Base-by-base conservation (phyloP, 1,140 invertebrate genomes). In the Spodoptera frugiperda region DNA sequence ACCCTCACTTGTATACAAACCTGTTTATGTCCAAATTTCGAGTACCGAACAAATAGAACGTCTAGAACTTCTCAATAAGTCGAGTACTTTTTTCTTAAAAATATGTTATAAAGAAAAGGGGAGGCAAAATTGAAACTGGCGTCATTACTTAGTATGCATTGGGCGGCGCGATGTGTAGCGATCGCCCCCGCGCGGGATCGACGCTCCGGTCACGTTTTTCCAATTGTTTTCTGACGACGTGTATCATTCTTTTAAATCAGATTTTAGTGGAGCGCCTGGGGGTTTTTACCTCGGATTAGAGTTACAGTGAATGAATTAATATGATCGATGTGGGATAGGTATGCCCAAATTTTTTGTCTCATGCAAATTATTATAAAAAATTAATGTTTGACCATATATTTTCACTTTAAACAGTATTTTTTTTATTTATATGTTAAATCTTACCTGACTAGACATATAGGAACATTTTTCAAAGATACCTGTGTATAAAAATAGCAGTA, bases 151-250 rank as follows among this genome's bases (percentile, higher is more conserved):
- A 88, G 92, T 93, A 93, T 93, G 92, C 92, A 93, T 93, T 92
- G 92, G 82, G 87, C 85, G 88, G 78, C 81, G 83, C 82, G 86
- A 85, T 84, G 87, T 86, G 89, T 87, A 77, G 85, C 89, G 89
- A 90, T 90, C 89, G 90, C 84, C 83, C 84, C 84, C 83, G 79
- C 85, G 82, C 84, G 81, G 81, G 84, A 87, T 87, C 90, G 81
- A 77, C 48, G 84, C 85, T 84, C 87, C 78, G 83, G 87, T 89
- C 92, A 93, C 92, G 92, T 93, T 85, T 85, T 81, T 86, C 86
- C 92, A 92, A 93, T 93, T 93, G 92, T 93, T 93, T 93, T 91
- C 90, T 93, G 92, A 93, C 90, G 92, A 91, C 89, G 87, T 88
- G 88, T 92, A 92, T 93, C 89, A 92, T 92, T 92, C 89, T 87